Percentiles rank a stretch among this genome's conserved stretches.
These are phyloP conservation scores for Nineta flava DNA, from an alignment of 2,888 invertebrate species.

Conservation along the genomic window DNA sequence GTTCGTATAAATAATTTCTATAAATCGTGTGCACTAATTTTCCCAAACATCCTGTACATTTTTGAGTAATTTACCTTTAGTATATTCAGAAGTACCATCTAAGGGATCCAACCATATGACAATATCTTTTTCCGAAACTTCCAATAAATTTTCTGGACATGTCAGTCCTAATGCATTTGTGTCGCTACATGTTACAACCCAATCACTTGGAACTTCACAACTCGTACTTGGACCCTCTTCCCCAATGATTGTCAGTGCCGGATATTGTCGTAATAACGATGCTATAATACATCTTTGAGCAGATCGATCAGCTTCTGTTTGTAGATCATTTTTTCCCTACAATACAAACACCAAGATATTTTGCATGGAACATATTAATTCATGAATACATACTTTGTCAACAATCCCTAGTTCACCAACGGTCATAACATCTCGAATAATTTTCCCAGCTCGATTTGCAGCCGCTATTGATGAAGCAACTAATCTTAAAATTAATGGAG, in stretches of 20 bases:
- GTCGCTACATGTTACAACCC: conserved; percentile 59
- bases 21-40: not conserved
- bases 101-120: conserved; percentile 97
- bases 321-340: conserved; percentile 81
- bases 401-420: conserved; percentile 82
- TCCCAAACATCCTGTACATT: not conserved
- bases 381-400: conserved; percentile 52
- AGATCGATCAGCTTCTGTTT: conserved; percentile 95
- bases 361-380: conserved; percentile 8
- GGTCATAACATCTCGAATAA: conserved; percentile 80
- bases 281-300: conserved; percentile 88
- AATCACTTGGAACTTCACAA: conserved; percentile 45
- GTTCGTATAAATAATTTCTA: no score
- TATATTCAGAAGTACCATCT: conserved; percentile 96
- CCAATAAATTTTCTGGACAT: conserved; percentile 51
- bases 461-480: conserved; percentile 66
- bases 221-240: conserved; percentile 63
- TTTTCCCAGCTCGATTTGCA: conserved; percentile 70
- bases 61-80: conserved; percentile 24
- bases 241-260: conserved; percentile 69
- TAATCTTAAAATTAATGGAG: conserved; percentile 50
- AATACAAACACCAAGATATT: conserved; percentile 10
- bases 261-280: conserved; percentile 71
- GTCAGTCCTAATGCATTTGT: conserved; percentile 33
- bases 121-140: conserved; percentile 62